Evolutionary conservation across 2,888 invertebrate genomes (phyloP), one percentile per base, ranked within the genome.

Genomic region (Malacosoma neustria): DNA sequence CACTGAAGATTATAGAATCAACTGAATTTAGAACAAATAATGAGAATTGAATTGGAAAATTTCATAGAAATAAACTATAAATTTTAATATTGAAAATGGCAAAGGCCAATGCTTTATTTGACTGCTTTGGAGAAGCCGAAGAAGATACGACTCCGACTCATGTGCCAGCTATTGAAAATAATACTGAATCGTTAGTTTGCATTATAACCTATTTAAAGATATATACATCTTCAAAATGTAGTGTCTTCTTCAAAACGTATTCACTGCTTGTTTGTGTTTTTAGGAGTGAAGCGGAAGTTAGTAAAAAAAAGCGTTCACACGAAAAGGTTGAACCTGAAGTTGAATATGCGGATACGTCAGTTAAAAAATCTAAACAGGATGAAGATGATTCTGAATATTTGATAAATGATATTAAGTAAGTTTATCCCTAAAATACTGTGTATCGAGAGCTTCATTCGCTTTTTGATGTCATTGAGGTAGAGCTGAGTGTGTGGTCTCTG

Each of bases 371-470:
- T 0, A 81, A 69, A 57, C 49, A 53, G 11, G 73, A 72, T 3
- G 71, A 77, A 1, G 75, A 72, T 32, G 73, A 67, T 32, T 43
- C 57, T 6, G 79, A 81, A 13, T n/a, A n/a, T n/a, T 44, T 82
- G 13, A 66, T 59, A 32, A 60, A 57, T 42, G 82, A 82, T 42
- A 61, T 85, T 45, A 81, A 81, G 84, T 84, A 62, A 60, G 67
- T 48, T 11, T 11, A n/a, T n/a, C n/a, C n/a, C n/a, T n/a, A n/a
- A n/a, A n/a, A n/a, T n/a, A n/a, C n/a, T n/a, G n/a, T n/a, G n/a
- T n/a, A n/a, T n/a, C n/a, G n/a, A n/a, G n/a, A n/a, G n/a, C n/a
- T n/a, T n/a, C n/a, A n/a, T n/a, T n/a, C n/a, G n/a, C n/a, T n/a
- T n/a, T n/a, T n/a, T n/a, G n/a, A n/a, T n/a, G n/a, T n/a, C n/a